Conservation (phyloP, 2,888 invertebrate species). For the Chloroclystis v-ata region DNA sequence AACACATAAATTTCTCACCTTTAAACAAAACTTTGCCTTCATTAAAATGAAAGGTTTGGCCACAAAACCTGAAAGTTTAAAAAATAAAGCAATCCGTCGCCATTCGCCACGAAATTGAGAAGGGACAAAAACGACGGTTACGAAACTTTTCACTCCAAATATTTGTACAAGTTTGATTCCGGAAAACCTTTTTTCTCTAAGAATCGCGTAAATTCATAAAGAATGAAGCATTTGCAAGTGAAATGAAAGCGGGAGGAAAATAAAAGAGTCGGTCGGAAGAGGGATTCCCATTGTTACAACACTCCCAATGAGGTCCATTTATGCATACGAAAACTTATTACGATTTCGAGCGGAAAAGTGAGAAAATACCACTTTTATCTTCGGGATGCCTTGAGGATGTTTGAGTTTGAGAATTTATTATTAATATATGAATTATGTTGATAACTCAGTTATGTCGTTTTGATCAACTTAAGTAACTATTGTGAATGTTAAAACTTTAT, state of each 20-base stretch:
- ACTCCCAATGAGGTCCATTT: slow-evolving; percentile 63
- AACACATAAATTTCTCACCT: too few species aligned
- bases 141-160: slow-evolving; percentile 54
- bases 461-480: too few species aligned
- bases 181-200: slow-evolving; percentile 48
- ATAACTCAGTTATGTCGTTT: background rate
- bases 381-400: slow-evolving; percentile 28
- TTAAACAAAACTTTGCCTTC: background rate
- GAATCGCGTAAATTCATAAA: slow-evolving; percentile 63
- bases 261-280: slow-evolving; percentile 54
- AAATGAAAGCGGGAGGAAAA: slow-evolving; percentile 64
- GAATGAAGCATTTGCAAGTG: slow-evolving; percentile 71
- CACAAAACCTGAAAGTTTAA: slow-evolving; percentile 9
- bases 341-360: slow-evolving; percentile 45
- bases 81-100: slow-evolving; percentile 27
- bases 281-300: slow-evolving; percentile 64
- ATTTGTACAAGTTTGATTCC: slow-evolving; percentile 59
- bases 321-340: slow-evolving; percentile 70
- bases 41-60: background rate
- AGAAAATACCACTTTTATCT: slow-evolving; percentile 42
- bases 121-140: slow-evolving; percentile 29
- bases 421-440: background rate
- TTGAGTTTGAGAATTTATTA: slow-evolving; percentile 21
- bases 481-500: too few species aligned
- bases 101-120: slow-evolving; percentile 37